phyloP scores from a whole-genome alignment of 2,797 vertebrate genomes.

The Hydrolagus colliei region DNA sequence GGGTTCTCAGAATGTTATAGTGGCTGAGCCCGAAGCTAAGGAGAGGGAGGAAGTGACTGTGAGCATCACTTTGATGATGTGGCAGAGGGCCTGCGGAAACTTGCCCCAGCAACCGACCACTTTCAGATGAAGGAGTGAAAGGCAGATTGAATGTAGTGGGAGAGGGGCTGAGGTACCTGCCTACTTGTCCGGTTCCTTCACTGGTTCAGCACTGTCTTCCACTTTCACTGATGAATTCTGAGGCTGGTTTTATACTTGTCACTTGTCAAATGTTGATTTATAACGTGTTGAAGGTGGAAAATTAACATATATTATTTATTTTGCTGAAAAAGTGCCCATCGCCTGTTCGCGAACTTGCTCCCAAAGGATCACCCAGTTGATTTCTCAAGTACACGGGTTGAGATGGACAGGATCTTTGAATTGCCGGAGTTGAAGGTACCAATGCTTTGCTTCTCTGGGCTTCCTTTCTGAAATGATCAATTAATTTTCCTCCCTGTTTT shows the following conservation, averaged over 20 bases:
- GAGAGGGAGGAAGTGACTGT: too few species aligned
- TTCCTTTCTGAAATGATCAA: too few species aligned
- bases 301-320: constrained; percentile 33
- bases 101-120: too few species aligned
- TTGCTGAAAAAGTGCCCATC: constrained; percentile 67
- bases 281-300: too few species aligned
- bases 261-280: background rate
- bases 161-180: too few species aligned
- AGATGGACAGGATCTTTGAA: constrained; percentile 62
- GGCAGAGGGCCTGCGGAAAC: too few species aligned
- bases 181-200: too few species aligned
- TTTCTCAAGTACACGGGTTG: constrained; percentile 46
- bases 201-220: background rate
- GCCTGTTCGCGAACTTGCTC: constrained; percentile 73
- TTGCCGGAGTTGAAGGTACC: constrained; percentile 84
- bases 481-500: background rate
- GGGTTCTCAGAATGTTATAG: too few species aligned
- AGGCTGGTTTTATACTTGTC: background rate
- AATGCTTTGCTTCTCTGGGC: background rate
- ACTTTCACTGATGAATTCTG: background rate
- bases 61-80: too few species aligned
- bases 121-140: too few species aligned
- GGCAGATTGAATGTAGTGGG: too few species aligned
- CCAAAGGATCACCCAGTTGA: constrained; percentile 54
- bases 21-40: too few species aligned